These are phyloP conservation scores for Laupala kohalensis DNA, from an alignment of 1,140 invertebrate species.

Conservation along the genomic window DNA sequence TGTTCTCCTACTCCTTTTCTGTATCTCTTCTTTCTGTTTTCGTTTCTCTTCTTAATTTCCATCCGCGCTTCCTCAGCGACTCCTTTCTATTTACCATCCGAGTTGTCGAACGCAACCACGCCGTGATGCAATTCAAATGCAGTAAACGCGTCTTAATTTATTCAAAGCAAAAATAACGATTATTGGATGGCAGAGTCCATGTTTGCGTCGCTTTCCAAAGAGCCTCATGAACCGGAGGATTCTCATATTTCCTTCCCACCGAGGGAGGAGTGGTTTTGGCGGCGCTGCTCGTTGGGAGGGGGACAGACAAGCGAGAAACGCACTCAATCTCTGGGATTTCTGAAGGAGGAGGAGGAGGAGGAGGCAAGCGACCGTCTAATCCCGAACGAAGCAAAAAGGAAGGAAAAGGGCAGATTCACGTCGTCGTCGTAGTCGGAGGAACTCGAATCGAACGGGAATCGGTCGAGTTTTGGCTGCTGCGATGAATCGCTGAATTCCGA, in stretches of 20 bases:
- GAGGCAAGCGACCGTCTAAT: neutral
- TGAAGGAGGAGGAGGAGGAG: no score
- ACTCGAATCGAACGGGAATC: neutral
- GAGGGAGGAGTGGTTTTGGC: no score
- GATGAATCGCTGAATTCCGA: no score
- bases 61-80: neutral
- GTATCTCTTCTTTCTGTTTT: neutral
- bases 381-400: neutral
- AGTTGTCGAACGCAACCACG: neutral
- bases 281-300: no score
- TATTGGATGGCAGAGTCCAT: neutral
- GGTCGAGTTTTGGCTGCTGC: neutral
- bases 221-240: neutral
- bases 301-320: neutral
- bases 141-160: neutral
- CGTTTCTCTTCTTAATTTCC: neutral
- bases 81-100: neutral
- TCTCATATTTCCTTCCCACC: neutral
- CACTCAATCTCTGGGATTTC: neutral
- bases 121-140: neutral
- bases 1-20: no score
- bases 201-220: neutral
- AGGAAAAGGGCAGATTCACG: neutral
- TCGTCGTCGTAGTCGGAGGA: neutral
- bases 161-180: neutral